Conservation (phyloP, 1,140 invertebrate genomes). For the Drosophila sproati region DNA sequence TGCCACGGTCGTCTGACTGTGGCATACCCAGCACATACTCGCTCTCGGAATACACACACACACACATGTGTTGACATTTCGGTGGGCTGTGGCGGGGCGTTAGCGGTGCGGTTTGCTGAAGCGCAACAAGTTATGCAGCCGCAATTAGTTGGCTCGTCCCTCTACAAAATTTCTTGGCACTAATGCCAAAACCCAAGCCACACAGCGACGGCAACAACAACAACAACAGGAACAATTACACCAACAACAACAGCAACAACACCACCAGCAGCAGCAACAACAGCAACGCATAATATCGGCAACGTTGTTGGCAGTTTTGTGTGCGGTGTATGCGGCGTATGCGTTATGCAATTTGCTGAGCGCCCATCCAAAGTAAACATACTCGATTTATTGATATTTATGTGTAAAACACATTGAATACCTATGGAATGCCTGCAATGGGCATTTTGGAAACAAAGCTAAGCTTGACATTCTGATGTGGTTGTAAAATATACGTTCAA, state of each 20-base stretch:
- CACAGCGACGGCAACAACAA: conserved; percentile 42
- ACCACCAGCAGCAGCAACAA: conserved; percentile 24
- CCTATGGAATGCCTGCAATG: neutral
- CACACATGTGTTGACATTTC: conserved; percentile 14
- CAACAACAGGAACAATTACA: neutral
- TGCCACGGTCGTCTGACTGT: conserved; percentile 45
- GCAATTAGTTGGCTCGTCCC: conserved; percentile 75
- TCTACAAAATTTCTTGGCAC: conserved; percentile 77
- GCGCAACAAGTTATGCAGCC: conserved; percentile 80
- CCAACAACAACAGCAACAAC: conserved; percentile 17
- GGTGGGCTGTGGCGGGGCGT: conserved; percentile 24
- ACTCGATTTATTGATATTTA: conserved; percentile 59
- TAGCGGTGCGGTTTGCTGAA: conserved; percentile 21
- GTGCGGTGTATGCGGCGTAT: conserved; percentile 43
- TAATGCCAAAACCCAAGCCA: conserved; percentile 76
- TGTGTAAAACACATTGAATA: conserved; percentile 38
- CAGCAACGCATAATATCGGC: conserved; percentile 14
- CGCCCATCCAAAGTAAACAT: conserved; percentile 38
- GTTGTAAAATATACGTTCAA: no score
- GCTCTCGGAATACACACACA: conserved; percentile 3
- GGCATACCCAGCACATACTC: conserved; percentile 50
- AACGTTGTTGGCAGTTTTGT: conserved; percentile 24
- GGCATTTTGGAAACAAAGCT: conserved; percentile 12
- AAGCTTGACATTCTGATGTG: neutral
- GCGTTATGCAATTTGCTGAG: conserved; percentile 59